Base-by-base conservation (phyloP, 2,113 vertebrate genomes). In the Prunella fulvescens region DNA sequence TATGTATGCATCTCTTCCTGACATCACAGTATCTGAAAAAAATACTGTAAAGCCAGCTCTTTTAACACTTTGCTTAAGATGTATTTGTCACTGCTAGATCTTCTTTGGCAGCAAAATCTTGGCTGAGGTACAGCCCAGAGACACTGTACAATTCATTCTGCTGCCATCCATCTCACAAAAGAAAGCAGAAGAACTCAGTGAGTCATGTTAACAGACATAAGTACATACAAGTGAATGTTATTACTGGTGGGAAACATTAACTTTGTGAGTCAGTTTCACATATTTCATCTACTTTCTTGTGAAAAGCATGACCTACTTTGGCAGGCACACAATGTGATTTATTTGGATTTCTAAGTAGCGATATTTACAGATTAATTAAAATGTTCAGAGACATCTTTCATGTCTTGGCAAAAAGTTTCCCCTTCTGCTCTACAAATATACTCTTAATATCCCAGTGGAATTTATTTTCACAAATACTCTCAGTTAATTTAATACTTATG, bases 311-410 rank as follows among this genome's bases (percentile, higher is more conserved):
- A 81, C 66, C 81, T 83, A 47, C 28, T 90, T 90, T 83, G 94
- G 79, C 82, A 90, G 85, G 25, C 80, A 70, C 50, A 83, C 82
- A 92, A 64, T 44, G 48, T 62, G 78, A 92, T 88, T 93, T 96
- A 93, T 93, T 96, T 91, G 70, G 88, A 95, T 86, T 94, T 62
- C 51, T 92, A 96, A 94, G 64, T 44, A 71, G 74, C 0, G 24
- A 58, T 96, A 94, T 94, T 96, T 96, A 96, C 81, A 78, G 58
- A 86, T 93, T 77, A 96, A 94, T 84, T 93, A 62, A 94, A 93
- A 50, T 44, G 56, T 87, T 91, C 71, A 83, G 76, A 81, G 67
- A 71, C n/a, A 66, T 83, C 69, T 88, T 93, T 88, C 64, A 74
- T 35, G 51, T 74, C 70, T 81, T 69, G 37, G 39, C 81, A 88